Base-by-base conservation (phyloP, 2,797 vertebrate genomes). In the Orestias chungarensis region DNA sequence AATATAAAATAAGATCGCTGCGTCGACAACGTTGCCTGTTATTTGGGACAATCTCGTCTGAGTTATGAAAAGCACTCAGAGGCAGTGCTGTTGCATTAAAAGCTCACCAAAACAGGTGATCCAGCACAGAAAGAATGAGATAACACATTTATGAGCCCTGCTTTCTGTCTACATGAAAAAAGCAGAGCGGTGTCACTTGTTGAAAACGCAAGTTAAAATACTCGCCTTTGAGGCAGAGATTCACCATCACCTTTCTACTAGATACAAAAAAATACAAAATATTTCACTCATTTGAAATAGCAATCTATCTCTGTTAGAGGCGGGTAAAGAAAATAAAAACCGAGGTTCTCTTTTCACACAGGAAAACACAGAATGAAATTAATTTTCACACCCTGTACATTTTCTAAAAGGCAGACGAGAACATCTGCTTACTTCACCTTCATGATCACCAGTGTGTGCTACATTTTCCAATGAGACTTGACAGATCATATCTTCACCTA, bases 71-170 rank as follows among this genome's bases (percentile, higher is more conserved):
- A 79, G 73, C 76, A 68, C 72, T 71, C 44, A 2, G 73, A 82
- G 76, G 80, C 25, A 77, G 70, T 78, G 82, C 74, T 80, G 78
- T 85, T 79, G 76, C 68, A 82, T 50, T 50, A 76, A 84, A 82
- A 40, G 75, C 68, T 78, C 52, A 69, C 83, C 79, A 79, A 87
- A 86, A 82, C 87, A 92, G 89, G 90, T 91, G 81, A 88, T 87
- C 83, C 84, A 87, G 86, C 84, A 79, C 80, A 77, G 82, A 80
- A 82, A 85, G 70, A 89, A 89, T 79, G 69, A 82, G 47, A 87
- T 91, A 59, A 88, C 91, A 90, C 90, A 91, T 92, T 88, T 81
- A 92, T 88, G 79, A 87, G 67, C 68, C 50, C 54, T 80, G 73
- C 62, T 81, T 69, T 29, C 73, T 90, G 86, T 91, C 91, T 90